Percentiles rank a stretch among this genome's conserved stretches.
Conservation (phyloP, 2,797 vertebrate species). For the Urosaurus nigricauda region DNA sequence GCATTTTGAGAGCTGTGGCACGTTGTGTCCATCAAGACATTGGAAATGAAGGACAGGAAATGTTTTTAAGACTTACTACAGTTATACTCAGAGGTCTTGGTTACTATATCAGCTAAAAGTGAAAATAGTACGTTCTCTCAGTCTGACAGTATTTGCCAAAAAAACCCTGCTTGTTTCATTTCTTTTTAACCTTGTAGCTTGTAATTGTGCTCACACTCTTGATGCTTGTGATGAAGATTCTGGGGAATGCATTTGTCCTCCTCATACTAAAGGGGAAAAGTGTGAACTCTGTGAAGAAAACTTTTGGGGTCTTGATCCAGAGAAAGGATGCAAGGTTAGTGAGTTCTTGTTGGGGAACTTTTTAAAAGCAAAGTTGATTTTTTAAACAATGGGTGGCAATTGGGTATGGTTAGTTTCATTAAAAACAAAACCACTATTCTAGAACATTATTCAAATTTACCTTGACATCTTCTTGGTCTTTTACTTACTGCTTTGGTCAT, state of each 20-base stretch:
- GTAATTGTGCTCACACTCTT: conserved; percentile 88
- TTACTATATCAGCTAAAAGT: neutral
- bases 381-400: neutral
- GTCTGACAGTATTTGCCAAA: neutral
- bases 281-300: conserved; percentile 86
- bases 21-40: neutral
- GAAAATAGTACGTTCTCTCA: neutral
- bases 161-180: neutral
- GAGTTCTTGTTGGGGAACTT: neutral
- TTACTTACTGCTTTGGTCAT: too few species aligned
- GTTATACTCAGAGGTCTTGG: neutral
- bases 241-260: conserved; percentile 90
- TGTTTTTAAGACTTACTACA: neutral
- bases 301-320: conserved; percentile 85
- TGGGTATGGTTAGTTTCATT: neutral
- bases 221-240: conserved; percentile 87
- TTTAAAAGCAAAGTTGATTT: neutral
- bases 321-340: conserved; percentile 90
- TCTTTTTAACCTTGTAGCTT: conserved; percentile 79
- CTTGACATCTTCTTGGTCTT: too few species aligned
- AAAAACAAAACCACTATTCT: neutral
- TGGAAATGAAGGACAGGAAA: neutral
- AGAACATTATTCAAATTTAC: too few species aligned
- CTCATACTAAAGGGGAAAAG: conserved; percentile 84
- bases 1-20: neutral